These are phyloP conservation scores for Spodoptera litura DNA, from an alignment of 1,140 invertebrate species.

Conservation along the genomic window DNA sequence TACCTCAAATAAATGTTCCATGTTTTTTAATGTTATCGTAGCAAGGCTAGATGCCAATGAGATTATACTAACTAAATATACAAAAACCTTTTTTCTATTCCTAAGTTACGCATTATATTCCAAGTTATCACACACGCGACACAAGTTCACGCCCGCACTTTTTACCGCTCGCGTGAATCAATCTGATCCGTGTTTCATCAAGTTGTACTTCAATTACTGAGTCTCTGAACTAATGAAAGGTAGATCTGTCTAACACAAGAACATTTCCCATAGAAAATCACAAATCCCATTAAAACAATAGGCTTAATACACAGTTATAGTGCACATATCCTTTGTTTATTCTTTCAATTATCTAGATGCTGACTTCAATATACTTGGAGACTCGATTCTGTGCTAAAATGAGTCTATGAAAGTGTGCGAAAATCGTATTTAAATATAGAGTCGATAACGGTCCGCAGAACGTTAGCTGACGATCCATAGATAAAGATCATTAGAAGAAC, in stretches of 20 bases:
- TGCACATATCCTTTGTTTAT: constrained; percentile 14
- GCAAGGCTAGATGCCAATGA: no score
- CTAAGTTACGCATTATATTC: no score
- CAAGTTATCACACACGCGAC: background rate
- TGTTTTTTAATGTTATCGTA: no score
- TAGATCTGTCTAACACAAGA: constrained; percentile 39
- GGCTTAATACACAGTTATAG: constrained; percentile 47
- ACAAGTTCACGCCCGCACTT: constrained; percentile 5
- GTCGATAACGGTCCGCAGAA: constrained; percentile 27
- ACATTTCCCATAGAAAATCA: constrained; percentile 50
- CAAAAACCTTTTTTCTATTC: no score
- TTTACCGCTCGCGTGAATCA: constrained; percentile 30
- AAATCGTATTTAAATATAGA: constrained; percentile 46
- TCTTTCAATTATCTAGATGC: constrained; percentile 6
- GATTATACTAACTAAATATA: no score
- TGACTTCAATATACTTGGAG: background rate
- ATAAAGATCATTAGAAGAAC: constrained; percentile 42
- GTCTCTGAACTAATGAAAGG: constrained; percentile 32
- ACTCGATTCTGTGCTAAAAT: constrained; percentile 21
- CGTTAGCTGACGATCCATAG: constrained; percentile 25
- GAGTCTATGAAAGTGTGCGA: constrained; percentile 44
- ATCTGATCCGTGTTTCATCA: constrained; percentile 36
- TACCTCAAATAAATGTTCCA: no score
- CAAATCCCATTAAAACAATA: constrained; percentile 52
- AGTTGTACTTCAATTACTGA: constrained; percentile 34